Base-by-base conservation (phyloP, 1,140 invertebrate species). In the Subanguina moxae region DNA sequence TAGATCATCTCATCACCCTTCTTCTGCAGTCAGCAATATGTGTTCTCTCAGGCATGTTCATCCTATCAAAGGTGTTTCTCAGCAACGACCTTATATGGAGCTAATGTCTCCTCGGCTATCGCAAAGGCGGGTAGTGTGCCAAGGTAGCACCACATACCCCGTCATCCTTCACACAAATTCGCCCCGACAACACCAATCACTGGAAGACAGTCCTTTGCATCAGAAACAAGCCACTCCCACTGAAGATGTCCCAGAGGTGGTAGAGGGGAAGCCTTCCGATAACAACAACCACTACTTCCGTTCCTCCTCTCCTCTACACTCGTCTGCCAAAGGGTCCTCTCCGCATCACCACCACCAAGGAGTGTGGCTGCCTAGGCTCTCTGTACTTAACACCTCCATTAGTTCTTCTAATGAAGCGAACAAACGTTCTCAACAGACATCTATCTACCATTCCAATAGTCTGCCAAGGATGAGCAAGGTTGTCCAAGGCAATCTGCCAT, bases 51-150 rank as follows among this genome's bases (percentile, higher is more conserved):
- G 48, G 23, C n/a, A 21, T 52, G 48, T 25, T 32, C n/a, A 61
- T n/a, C 38, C 28, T 19, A 3, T 61, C 19, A 61, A 61, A 61
- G 13, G 27, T 21, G n/a, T 13, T 19, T 3, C 5, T 19, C 58
- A 61, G 58, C 52, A 56, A 13, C 58, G 58, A 25, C 27, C 27
- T 25, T 61, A 61, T 25, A 30, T 61, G 58, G 58, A 61, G 38
- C n/a, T 61, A 8, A 61, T 43, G 38, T 61, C 58, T 32, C 58
- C 58, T 19, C 19, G 58, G 27, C 28, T 61, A 32, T 61, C 38
- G 3, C 58, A 61, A 61, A 21, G 58, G 27, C 58, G 58, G 28
- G 17, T 30, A 8, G 48, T 52, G 3, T 21, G n/a, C 23, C 48
- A 3, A 5, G 11, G 11, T 38, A 19, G n/a, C 8, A 15, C 48